These are phyloP conservation scores for Pheosia gnoma DNA, from an alignment of 2,888 invertebrate genomes.

Conservation along the genomic window DNA sequence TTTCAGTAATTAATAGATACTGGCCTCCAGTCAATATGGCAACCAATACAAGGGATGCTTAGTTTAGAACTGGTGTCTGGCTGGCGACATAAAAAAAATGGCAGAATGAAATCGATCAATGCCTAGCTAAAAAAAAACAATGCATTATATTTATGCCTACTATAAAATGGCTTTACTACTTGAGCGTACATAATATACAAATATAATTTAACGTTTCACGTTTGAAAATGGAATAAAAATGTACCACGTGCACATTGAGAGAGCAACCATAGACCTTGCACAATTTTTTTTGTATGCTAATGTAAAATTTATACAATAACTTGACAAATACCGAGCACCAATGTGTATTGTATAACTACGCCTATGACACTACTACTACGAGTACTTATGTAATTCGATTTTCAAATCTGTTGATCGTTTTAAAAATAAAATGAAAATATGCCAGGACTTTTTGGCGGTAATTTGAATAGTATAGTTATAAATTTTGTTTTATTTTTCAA, in stretches of 20 bases:
- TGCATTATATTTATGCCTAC: background rate
- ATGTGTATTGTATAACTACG: slow-evolving; percentile 37
- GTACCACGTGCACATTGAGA: slow-evolving; percentile 53
- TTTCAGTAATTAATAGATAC: too few relatives aligned
- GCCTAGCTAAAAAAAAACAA: background rate
- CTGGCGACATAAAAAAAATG: background rate
- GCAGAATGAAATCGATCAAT: background rate
- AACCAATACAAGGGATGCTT: too few relatives aligned
- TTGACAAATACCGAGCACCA: slow-evolving; percentile 30
- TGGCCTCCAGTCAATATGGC: too few relatives aligned
- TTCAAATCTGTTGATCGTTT: background rate
- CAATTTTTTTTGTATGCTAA: slow-evolving; percentile 60
- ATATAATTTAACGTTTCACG: slow-evolving; percentile 23
- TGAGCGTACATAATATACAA: slow-evolving; percentile 1
- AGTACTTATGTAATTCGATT: slow-evolving; percentile 10
- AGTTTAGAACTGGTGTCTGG: background rate
- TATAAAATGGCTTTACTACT: background rate
- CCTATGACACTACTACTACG: background rate
- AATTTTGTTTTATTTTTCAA: too few relatives aligned
- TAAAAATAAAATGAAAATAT: background rate
- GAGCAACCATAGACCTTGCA: slow-evolving; percentile 24
- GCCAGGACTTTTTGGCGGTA: too few relatives aligned
- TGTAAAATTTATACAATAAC: slow-evolving; percentile 67
- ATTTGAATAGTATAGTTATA: too few relatives aligned
- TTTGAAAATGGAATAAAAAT: slow-evolving; percentile 42